These are phyloP conservation scores for Sycophaga agraensis DNA, from an alignment of 1,140 invertebrate genomes.

Conservation along the genomic window DNA sequence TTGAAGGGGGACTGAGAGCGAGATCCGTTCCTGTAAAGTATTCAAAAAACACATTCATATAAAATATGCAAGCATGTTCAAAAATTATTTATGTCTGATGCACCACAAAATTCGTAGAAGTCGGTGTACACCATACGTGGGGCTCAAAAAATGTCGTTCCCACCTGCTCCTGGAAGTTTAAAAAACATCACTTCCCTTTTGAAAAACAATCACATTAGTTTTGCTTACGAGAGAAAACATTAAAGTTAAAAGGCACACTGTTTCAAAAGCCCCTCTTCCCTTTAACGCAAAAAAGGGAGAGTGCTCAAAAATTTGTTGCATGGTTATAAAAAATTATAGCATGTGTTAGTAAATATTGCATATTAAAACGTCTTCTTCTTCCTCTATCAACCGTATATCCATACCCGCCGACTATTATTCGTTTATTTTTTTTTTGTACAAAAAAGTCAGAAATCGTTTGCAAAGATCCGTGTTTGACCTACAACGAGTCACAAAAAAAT, in stretches of 20 bases:
- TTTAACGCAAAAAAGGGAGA: constrained; percentile 17
- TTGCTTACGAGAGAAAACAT: constrained; percentile 35
- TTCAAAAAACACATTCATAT: constrained; percentile 60
- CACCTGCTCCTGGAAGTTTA: constrained; percentile 61
- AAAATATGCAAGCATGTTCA: constrained; percentile 57
- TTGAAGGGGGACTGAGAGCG: constrained; percentile 48
- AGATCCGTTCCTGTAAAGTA: constrained; percentile 59
- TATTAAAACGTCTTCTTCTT: constrained; percentile 8
- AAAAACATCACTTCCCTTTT: constrained; percentile 61
- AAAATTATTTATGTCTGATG: constrained; percentile 56
- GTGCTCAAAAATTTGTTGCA: constrained; percentile 13
- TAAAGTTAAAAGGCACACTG: constrained; percentile 34
- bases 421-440: not conserved
- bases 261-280: constrained; percentile 15
- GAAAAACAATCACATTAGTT: constrained; percentile 56
- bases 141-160: constrained; percentile 59
- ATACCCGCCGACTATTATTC: constrained; percentile 1
- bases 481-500: constrained; percentile 8
- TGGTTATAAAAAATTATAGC: constrained; percentile 10
- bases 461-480: not conserved
- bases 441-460: constrained; percentile 19
- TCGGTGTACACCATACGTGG: constrained; percentile 56
- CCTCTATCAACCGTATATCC: constrained; percentile 1
- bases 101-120: constrained; percentile 58
- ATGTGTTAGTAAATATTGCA: constrained; percentile 8